Conservation (phyloP, 2,113 vertebrate species). For the Nestor notabilis region DNA sequence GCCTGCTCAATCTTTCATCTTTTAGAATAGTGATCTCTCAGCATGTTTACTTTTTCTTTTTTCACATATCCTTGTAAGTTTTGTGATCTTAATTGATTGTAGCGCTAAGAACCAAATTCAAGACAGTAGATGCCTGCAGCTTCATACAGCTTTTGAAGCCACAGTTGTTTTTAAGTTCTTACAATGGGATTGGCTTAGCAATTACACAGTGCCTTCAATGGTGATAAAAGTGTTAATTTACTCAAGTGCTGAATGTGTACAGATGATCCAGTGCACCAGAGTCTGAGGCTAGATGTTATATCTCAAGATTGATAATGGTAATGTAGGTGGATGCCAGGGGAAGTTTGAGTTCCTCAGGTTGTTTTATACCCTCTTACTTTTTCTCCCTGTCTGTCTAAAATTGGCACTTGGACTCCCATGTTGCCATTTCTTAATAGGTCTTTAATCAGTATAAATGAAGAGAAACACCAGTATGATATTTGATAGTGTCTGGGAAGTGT, state of each 20-base stretch:
- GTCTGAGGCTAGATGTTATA: accelerated
- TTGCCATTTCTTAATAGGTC: neutral
- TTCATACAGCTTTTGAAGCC: neutral
- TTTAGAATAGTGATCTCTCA: neutral
- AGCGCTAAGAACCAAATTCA: neutral
- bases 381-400: neutral
- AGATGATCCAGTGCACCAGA: neutral
- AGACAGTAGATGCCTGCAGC: neutral
- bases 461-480: neutral
- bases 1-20: neutral
- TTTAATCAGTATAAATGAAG: neutral
- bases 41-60: neutral
- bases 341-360: neutral
- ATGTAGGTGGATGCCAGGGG: neutral
- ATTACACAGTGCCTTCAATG: neutral
- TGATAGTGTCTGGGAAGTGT: accelerated
- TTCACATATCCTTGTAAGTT: accelerated
- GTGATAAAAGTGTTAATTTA: neutral
- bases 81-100: neutral
- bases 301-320: neutral
- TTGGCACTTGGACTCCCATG: accelerated
- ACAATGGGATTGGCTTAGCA: neutral
- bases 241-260: neutral
- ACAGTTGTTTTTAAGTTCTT: neutral
- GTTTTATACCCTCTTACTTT: neutral